Evolutionary conservation across 1,140 invertebrate species (phyloP).

Genomic region (Pseudomyrmex gracilis): DNA sequence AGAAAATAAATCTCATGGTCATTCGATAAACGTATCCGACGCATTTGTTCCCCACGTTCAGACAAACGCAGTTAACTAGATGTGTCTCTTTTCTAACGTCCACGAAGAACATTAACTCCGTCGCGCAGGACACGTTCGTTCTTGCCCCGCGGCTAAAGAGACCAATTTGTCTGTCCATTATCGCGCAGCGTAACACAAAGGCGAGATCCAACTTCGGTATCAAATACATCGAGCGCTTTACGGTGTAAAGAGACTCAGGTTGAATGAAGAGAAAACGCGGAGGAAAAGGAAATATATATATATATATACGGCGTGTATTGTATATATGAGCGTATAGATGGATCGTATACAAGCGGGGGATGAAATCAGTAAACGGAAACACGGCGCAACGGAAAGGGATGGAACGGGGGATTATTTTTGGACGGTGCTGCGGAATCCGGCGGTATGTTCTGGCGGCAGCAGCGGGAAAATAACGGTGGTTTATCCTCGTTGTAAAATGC

Average conservation of each 20-base stretch:
- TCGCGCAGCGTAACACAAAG: conserved; percentile 42
- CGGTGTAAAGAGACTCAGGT: conserved; percentile 10
- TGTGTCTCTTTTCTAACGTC: conserved; percentile 28
- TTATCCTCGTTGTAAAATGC: conserved; percentile 73
- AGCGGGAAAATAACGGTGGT: conserved; percentile 49
- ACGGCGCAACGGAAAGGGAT: conserved; percentile 11
- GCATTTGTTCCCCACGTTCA: neutral
- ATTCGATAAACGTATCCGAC: neutral
- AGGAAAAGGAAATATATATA: neutral
- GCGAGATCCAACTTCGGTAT: conserved; percentile 35
- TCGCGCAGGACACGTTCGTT: conserved; percentile 36
- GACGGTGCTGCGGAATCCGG: conserved; percentile 12
- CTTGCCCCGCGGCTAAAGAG: conserved; percentile 47
- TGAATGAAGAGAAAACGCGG: neutral
- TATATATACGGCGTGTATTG: too few relatives aligned
- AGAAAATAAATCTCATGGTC: neutral
- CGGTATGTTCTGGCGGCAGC: neutral
- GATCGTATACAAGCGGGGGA: neutral
- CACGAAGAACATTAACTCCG: conserved; percentile 35
- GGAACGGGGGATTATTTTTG: conserved; percentile 43
- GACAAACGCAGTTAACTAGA: conserved; percentile 28
- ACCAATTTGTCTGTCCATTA: conserved; percentile 61
- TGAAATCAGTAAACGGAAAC: conserved; percentile 12
- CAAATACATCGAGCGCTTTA: neutral
- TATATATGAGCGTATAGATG: neutral